phyloP scores from a whole-genome alignment of 2,113 vertebrate species.

The Tragulus kanchil region DNA sequence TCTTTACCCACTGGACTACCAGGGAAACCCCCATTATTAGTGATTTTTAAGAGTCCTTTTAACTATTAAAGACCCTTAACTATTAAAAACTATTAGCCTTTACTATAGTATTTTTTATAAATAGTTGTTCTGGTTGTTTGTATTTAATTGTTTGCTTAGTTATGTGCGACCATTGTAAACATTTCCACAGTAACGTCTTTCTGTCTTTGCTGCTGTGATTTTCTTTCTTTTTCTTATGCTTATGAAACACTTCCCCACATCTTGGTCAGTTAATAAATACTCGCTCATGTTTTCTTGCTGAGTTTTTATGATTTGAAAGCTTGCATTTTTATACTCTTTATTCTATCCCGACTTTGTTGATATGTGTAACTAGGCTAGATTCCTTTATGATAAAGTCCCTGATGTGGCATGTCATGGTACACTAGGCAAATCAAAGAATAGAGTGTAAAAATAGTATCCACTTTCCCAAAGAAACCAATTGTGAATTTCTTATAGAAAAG shows the following conservation, averaged over 20 bases:
- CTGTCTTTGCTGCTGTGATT: not conserved
- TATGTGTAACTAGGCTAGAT: not conserved
- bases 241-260: not conserved
- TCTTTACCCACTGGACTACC: no score
- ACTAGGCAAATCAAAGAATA: not conserved
- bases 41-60: conserved; percentile 4
- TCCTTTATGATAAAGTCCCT: not conserved
- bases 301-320: conserved; percentile 3
- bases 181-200: not conserved
- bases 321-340: not conserved
- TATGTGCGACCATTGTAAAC: not conserved
- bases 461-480: not conserved
- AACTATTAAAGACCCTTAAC: not conserved
- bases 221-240: not conserved
- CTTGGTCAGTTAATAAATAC: not conserved
- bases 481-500: not conserved
- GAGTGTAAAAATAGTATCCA: not conserved
- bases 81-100: not conserved
- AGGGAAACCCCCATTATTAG: not conserved
- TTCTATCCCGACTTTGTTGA: not conserved
- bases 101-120: not conserved
- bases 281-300: conserved; percentile 3
- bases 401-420: not conserved
- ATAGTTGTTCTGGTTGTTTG: not conserved
- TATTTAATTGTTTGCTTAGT: not conserved